These are phyloP conservation scores for Epistrophella euchroma DNA, from an alignment of 2,888 invertebrate genomes.

Conservation along the genomic window DNA sequence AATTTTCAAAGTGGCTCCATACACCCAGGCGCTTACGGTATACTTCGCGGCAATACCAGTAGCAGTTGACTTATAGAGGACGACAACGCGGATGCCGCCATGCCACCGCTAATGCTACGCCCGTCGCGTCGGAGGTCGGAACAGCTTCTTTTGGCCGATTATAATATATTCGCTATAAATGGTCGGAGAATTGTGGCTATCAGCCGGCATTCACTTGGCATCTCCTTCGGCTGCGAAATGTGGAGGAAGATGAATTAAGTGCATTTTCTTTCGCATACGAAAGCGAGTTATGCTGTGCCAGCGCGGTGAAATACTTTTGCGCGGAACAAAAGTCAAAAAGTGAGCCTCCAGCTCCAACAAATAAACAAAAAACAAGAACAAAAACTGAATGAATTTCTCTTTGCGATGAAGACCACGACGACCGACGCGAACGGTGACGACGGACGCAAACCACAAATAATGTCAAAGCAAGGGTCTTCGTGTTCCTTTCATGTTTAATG, in stretches of 20 bases:
- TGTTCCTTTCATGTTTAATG: slow-evolving; percentile 75
- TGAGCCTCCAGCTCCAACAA: slow-evolving; percentile 4
- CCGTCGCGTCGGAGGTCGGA: slow-evolving; percentile 3
- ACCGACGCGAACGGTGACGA: neutral
- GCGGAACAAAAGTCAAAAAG: slow-evolving; percentile 44
- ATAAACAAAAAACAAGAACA: neutral
- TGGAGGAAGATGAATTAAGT: slow-evolving; percentile 75
- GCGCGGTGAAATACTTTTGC: slow-evolving; percentile 55
- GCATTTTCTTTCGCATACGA: slow-evolving; percentile 60
- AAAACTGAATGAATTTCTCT: slow-evolving; percentile 51
- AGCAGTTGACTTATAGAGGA: slow-evolving; percentile 35
- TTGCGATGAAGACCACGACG: neutral
- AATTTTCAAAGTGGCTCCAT: slow-evolving; percentile 49
- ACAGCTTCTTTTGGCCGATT: slow-evolving; percentile 55
- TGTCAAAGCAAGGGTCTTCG: slow-evolving; percentile 74
- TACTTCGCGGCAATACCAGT: slow-evolving; percentile 69
- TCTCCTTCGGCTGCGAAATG: slow-evolving; percentile 28
- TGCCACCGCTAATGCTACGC: neutral
- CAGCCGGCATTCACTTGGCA: slow-evolving; percentile 38
- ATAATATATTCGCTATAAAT: slow-evolving; percentile 73
- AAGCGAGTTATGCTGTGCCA: slow-evolving; percentile 2
- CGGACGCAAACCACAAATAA: slow-evolving; percentile 63
- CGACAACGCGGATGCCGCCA: slow-evolving; percentile 21
- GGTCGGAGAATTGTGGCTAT: slow-evolving; percentile 51
- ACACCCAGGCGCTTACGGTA: slow-evolving; percentile 70